These are phyloP conservation scores for Parapsyche elsis DNA, from an alignment of 1,140 invertebrate genomes.

Conservation along the genomic window DNA sequence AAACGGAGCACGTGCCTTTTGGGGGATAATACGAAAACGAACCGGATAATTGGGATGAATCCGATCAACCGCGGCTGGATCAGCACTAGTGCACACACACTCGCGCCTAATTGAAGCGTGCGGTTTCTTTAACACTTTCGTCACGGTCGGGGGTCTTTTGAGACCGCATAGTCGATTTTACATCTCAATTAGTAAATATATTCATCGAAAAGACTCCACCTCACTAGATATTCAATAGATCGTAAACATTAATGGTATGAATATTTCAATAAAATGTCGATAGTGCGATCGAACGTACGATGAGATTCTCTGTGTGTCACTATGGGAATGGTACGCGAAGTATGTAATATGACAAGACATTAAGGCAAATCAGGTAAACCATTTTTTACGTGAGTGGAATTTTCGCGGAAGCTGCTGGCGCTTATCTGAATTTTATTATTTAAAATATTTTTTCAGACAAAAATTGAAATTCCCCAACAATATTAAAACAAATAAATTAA, in stretches of 20 bases:
- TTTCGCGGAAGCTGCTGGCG: not conserved
- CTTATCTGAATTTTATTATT: no score
- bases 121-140: not conserved
- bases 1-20: not conserved
- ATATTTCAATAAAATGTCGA: no score
- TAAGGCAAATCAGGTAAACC: slow-evolving; percentile 7
- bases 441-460: no score
- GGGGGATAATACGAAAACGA: slow-evolving; percentile 18
- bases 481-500: no score
- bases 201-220: no score
- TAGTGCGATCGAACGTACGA: no score
- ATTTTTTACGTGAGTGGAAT: not conserved
- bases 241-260: no score
- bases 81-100: not conserved
- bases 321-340: not conserved
- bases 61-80: slow-evolving; percentile 11
- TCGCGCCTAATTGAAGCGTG: not conserved
- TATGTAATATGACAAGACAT: not conserved
- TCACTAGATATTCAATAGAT: no score
- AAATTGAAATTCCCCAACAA: no score
- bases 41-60: slow-evolving; percentile 22
- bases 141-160: not conserved
- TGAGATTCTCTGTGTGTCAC: not conserved
- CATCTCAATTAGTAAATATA: no score
- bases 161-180: no score